Evolutionary conservation across 23 tunicate genomes (phyloP).

Genomic region (Pegea sp.): DNA sequence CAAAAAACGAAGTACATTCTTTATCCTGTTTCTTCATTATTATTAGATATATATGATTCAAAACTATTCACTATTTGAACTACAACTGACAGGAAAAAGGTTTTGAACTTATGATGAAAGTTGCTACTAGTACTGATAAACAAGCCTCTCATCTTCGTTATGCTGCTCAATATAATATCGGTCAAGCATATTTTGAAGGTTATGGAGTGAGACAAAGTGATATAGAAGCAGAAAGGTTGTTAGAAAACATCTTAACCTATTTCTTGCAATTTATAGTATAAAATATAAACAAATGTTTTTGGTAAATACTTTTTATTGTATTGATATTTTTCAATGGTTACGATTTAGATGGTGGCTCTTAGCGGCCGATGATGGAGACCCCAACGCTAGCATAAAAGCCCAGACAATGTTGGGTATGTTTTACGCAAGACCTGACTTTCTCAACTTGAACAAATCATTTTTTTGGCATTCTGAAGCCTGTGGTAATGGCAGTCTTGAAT

Average conservation of each 20-base stretch:
- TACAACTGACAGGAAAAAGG: constrained; percentile 90
- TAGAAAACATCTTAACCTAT: background rate
- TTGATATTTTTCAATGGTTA: too few species aligned
- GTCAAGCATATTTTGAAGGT: constrained; percentile 89
- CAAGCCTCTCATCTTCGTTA: constrained; percentile 44
- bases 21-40: too few species aligned
- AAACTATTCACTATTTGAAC: too few species aligned
- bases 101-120: constrained; percentile 47
- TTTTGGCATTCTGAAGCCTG: constrained; percentile 98
- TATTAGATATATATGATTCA: too few species aligned
- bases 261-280: background rate
- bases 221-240: constrained; percentile 64
- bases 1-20: constrained; percentile 14
- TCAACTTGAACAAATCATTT: constrained; percentile 56
- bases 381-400: constrained; percentile 54
- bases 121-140: constrained; percentile 31
- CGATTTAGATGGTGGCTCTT: constrained; percentile 64
- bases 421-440: constrained; percentile 68
- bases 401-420: constrained; percentile 95
- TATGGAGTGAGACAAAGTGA: constrained; percentile 66
- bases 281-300: background rate
- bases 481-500: constrained; percentile 93
- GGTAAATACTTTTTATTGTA: background rate
- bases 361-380: constrained; percentile 85
- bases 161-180: constrained; percentile 64